Evolutionary conservation across 2,888 invertebrate genomes (phyloP).

Genomic region (Chrysina gloriosa): DNA sequence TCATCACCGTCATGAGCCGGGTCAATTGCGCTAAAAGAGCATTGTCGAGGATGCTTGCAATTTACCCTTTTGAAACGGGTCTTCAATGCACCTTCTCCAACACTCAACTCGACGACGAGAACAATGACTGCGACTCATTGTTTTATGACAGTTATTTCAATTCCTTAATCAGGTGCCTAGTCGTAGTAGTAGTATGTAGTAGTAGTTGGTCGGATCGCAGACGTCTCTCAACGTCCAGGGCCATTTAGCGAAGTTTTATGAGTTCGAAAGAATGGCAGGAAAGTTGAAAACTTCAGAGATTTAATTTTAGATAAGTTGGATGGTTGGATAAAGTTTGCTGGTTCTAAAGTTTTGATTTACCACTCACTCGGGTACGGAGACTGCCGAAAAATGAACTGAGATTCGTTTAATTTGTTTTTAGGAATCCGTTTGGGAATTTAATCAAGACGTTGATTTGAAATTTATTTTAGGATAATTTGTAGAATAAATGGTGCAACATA

Average conservation of each 20-base stretch:
- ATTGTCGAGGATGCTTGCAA: slow-evolving; percentile 26
- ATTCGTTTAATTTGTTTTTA: no score
- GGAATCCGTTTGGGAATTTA: no score
- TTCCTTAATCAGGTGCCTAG: not conserved
- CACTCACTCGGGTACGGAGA: no score
- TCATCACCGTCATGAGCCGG: not conserved
- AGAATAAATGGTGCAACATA: no score
- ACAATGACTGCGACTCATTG: slow-evolving; percentile 9
- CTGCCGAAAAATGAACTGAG: no score
- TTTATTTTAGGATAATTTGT: no score
- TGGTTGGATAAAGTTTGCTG: no score
- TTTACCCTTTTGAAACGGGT: slow-evolving; percentile 28
- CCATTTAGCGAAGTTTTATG: not conserved
- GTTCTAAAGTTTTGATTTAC: no score
- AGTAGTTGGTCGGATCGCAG: not conserved
- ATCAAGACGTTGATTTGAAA: no score
- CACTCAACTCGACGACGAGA: not conserved
- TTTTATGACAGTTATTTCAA: not conserved
- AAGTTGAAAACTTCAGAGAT: not conserved
- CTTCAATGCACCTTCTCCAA: not conserved
- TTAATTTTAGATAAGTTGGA: no score
- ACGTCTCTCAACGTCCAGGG: not conserved
- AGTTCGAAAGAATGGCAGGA: not conserved
- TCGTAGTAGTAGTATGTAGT: no score
- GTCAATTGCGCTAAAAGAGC: slow-evolving; percentile 40